Evolutionary conservation across 1,140 invertebrate genomes (phyloP).

Genomic region (Drosophila persimilis): DNA sequence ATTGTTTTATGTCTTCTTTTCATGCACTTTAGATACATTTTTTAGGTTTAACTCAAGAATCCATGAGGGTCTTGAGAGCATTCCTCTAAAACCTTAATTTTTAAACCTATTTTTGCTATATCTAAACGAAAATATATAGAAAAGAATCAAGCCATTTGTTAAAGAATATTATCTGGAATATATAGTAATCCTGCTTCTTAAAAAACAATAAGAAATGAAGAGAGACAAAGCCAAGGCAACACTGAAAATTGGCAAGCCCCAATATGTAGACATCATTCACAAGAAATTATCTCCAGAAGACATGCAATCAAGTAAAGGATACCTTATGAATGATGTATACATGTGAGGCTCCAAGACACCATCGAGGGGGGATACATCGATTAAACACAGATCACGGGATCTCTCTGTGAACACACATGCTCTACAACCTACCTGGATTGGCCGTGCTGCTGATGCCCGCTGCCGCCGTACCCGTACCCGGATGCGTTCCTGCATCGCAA

Average conservation of each 20-base stretch:
- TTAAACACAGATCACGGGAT: not conserved
- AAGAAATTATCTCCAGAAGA: conserved; percentile 21
- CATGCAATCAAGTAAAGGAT: not conserved
- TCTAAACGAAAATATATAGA: not conserved
- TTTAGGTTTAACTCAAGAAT: too few species aligned
- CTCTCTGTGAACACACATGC: conserved; percentile 65
- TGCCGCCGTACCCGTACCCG: conserved; percentile 42
- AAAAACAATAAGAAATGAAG: too few species aligned
- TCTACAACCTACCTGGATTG: conserved; percentile 83
- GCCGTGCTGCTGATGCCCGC: conserved; percentile 55
- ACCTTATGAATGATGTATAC: conserved; percentile 29
- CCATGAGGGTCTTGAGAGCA: too few species aligned
- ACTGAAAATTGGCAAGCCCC: conserved; percentile 11
- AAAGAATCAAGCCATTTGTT: not conserved
- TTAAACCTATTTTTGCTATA: not conserved
- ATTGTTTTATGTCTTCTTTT: too few species aligned
- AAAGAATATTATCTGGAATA: not conserved
- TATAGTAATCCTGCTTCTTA: not conserved
- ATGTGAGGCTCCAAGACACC: conserved; percentile 20
- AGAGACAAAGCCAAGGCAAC: conserved; percentile 21
- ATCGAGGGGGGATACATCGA: conserved; percentile 38
- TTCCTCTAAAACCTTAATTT: not conserved
- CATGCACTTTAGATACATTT: too few species aligned
- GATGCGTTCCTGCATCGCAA: conserved; percentile 68
- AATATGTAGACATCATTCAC: conserved; percentile 37